Percentiles rank a stretch among this genome's conserved stretches.
Evolutionary conservation across 2,113 vertebrate species (phyloP).

Genomic region (Hemiprocne comata): DNA sequence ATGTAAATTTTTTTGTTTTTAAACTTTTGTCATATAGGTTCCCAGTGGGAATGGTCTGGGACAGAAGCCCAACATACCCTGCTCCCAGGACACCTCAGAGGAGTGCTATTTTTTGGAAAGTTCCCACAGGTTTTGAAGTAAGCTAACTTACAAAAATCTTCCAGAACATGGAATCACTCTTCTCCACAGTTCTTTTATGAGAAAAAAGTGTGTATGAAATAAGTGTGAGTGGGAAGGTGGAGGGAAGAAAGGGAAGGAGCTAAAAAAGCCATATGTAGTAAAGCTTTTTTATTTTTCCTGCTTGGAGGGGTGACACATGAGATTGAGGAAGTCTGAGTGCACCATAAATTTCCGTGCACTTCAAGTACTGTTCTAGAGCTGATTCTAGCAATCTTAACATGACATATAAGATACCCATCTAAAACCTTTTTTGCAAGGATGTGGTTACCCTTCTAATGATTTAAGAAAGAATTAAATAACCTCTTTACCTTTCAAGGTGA

Average conservation of each 20-base stretch:
- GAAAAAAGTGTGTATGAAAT: not conserved
- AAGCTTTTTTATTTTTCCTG: not conserved
- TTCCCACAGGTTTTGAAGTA: not conserved
- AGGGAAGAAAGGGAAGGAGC: not conserved
- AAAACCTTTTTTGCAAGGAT: not conserved
- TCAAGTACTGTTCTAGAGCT: not conserved
- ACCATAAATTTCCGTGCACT: not conserved
- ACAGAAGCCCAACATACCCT: not conserved
- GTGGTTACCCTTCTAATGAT: rapidly evolving
- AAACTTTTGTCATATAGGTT: not conserved
- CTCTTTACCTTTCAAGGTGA: not conserved
- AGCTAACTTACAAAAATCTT: not conserved
- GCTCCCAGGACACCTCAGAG: not conserved
- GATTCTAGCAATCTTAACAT: not conserved
- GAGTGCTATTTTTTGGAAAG: not conserved
- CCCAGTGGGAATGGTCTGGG: not conserved
- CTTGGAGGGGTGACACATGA: not conserved
- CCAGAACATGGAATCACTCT: not conserved
- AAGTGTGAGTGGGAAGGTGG: not conserved
- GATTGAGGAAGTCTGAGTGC: not conserved
- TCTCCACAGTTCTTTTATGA: not conserved
- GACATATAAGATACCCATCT: not conserved
- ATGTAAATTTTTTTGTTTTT: not conserved
- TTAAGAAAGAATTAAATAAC: not conserved
- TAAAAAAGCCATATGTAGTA: not conserved